These are phyloP conservation scores for Periophthalmus modestus DNA, from an alignment of 2,113 vertebrate species.

Conservation along the genomic window DNA sequence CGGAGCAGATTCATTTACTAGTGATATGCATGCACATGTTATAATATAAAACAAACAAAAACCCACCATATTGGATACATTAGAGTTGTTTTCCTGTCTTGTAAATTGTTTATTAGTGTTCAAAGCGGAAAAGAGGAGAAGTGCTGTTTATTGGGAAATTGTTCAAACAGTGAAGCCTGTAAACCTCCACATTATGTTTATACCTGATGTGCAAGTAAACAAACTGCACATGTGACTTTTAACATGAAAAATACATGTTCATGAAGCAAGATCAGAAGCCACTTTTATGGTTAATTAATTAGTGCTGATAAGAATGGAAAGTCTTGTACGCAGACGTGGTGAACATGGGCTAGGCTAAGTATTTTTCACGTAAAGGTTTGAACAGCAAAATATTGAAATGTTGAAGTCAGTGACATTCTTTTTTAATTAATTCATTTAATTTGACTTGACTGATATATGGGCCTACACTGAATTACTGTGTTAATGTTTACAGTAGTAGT, in stretches of 20 bases:
- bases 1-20: not conserved
- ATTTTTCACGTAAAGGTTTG: too few species aligned
- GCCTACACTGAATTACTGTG: not conserved
- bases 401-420: too few species aligned
- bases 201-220: not conserved
- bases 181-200: slow-evolving; percentile 13
- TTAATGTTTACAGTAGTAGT: not conserved
- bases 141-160: not conserved
- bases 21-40: not conserved
- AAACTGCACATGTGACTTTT: not conserved
- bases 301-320: not conserved
- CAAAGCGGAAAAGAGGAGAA: not conserved
- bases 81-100: slow-evolving; percentile 5
- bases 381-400: too few species aligned
- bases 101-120: slow-evolving; percentile 13
- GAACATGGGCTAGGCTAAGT: too few species aligned
- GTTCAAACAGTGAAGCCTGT: slow-evolving; percentile 7
- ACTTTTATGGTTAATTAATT: not conserved
- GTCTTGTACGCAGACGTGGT: not conserved
- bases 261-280: not conserved
- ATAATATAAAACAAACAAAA: not conserved
- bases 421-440: not conserved
- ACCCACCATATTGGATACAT: slow-evolving; percentile 1
- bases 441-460: not conserved
- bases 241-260: not conserved